A percentile compares a stretch with the other conserved stretches of the same genome.
phyloP scores from a whole-genome alignment of 2,888 invertebrate species.

The Drosophila subquinaria region DNA sequence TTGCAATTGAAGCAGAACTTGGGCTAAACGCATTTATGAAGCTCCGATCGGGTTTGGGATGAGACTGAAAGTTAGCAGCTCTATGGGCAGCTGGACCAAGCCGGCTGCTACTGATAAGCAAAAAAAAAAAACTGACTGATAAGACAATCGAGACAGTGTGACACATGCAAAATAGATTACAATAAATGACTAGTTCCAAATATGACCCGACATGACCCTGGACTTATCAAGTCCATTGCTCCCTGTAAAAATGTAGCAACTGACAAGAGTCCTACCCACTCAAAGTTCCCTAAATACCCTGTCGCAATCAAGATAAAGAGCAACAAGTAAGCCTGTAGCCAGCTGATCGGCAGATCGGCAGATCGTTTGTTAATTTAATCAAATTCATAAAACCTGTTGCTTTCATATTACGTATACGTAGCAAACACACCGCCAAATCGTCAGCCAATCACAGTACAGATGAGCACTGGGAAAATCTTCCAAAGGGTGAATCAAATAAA shows the following conservation, averaged over 20 bases:
- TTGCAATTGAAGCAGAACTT: neutral
- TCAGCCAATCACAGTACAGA: slow-evolving; percentile 55
- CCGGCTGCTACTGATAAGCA: slow-evolving; percentile 22
- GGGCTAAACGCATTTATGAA: slow-evolving; percentile 14
- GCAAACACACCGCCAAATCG: slow-evolving; percentile 66
- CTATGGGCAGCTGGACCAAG: neutral
- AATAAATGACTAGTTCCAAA: neutral
- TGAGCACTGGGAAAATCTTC: slow-evolving; percentile 8
- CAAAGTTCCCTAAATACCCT: neutral
- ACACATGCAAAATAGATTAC: slow-evolving; percentile 25
- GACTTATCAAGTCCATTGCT: slow-evolving; percentile 1
- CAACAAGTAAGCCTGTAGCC: neutral
- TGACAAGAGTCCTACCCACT: neutral
- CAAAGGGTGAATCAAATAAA: slow-evolving; percentile 5
- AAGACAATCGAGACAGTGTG: neutral
- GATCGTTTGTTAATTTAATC: slow-evolving; percentile 7
- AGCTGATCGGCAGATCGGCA: slow-evolving; percentile 2
- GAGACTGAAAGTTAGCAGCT: slow-evolving; percentile 7
- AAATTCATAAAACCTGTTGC: slow-evolving; percentile 12
- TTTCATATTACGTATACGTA: slow-evolving; percentile 50
- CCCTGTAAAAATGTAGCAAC: neutral
- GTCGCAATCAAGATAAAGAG: neutral
- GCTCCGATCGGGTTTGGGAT: neutral
- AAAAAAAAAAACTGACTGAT: slow-evolving; percentile 11
- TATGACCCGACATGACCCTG: neutral